Conservation (phyloP, 2,113 vertebrate genomes). For the Crotophaga sulcirostris region DNA sequence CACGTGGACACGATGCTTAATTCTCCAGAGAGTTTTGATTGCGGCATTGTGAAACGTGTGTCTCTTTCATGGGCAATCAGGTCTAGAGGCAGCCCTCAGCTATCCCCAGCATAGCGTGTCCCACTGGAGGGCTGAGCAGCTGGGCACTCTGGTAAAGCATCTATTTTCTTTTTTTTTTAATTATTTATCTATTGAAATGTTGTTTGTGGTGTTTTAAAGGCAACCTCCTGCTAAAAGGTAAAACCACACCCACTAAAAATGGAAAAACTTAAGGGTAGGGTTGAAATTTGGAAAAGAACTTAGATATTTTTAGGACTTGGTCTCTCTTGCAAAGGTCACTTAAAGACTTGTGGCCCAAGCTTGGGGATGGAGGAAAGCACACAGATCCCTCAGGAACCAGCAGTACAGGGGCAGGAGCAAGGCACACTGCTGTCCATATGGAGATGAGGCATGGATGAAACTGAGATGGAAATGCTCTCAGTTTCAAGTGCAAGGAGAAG, state of each 20-base stretch:
- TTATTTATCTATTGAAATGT: neutral
- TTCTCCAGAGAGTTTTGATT: constrained; percentile 6
- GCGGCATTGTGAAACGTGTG: neutral
- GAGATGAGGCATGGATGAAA: neutral
- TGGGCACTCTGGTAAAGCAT: neutral
- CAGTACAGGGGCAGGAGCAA: fast-evolving
- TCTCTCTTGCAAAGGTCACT: neutral
- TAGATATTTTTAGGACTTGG: fast-evolving
- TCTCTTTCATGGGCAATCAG: neutral
- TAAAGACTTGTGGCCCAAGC: neutral
- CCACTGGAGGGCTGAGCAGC: neutral
- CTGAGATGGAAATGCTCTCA: neutral
- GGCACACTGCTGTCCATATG: neutral
- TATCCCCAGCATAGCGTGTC: neutral
- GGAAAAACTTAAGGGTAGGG: neutral
- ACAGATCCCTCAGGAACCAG: neutral
- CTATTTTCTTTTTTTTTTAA: neutral
- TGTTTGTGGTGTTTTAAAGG: neutral
- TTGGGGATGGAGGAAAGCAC: neutral
- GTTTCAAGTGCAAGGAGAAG: neutral
- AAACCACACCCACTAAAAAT: neutral
- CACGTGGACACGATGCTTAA: constrained; percentile 1
- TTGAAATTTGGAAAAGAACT: neutral
- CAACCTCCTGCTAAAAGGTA: neutral
- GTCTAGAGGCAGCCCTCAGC: neutral